A percentile compares a stretch with the other conserved stretches of the same genome.
Evolutionary conservation across 2,113 vertebrate genomes (phyloP).

Genomic region (Elachura formosa): DNA sequence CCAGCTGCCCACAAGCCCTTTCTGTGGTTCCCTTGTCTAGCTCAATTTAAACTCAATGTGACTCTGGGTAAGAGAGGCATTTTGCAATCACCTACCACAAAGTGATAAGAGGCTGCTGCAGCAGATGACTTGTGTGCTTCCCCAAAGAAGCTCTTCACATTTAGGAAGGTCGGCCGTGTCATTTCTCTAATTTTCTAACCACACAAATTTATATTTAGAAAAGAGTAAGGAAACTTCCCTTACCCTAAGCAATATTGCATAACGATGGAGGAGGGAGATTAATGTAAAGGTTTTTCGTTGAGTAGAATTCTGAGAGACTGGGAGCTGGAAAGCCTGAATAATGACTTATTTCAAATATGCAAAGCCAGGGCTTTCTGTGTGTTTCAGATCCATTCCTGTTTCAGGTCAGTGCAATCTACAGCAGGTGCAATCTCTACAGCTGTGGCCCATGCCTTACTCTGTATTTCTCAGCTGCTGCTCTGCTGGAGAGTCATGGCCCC

Average conservation of each 20-base stretch:
- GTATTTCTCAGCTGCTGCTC: neutral
- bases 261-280: conserved; percentile 16
- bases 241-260: conserved; percentile 1
- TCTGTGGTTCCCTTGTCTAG: conserved; percentile 20
- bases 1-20: neutral
- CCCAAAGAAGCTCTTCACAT: neutral
- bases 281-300: conserved; percentile 14
- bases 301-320: neutral
- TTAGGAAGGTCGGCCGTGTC: neutral
- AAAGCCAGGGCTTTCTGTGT: neutral
- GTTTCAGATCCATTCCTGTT: neutral
- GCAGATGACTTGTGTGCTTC: conserved; percentile 7
- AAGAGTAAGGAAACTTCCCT: neutral
- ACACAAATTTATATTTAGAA: conserved; percentile 19
- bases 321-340: conserved; percentile 25
- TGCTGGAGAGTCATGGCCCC: neutral
- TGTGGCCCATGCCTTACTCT: neutral
- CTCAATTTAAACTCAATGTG: neutral
- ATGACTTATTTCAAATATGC: neutral
- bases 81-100: conserved; percentile 14
- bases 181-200: conserved; percentile 38
- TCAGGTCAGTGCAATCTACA: neutral
- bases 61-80: neutral
- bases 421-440: neutral
- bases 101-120: neutral